Conservation (phyloP, 2,797 vertebrate genomes). For the Sciaenops ocellatus region DNA sequence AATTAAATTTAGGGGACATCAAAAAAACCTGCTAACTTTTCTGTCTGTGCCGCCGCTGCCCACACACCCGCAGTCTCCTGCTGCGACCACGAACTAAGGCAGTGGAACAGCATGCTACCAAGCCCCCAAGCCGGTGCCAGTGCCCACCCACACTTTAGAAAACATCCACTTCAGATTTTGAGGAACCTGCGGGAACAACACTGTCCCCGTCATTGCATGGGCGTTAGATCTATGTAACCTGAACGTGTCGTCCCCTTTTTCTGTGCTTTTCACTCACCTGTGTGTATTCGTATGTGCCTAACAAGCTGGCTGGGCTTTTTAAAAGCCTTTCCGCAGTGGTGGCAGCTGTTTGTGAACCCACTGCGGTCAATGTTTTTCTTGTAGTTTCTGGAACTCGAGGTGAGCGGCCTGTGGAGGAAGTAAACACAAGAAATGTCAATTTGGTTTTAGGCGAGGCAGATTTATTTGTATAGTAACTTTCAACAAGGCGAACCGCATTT, state of each 20-base stretch:
- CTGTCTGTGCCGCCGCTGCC: not conserved
- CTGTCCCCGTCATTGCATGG: not conserved
- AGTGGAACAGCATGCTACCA: not conserved
- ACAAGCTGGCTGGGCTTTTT: slow-evolving; percentile 98
- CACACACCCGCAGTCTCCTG: slow-evolving; percentile 9
- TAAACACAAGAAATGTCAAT: slow-evolving; percentile 1
- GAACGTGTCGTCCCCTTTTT: not conserved
- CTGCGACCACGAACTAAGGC: not conserved
- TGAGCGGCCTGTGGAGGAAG: slow-evolving; percentile 83
- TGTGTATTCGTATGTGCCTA: slow-evolving; percentile 96
- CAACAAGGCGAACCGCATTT: not conserved
- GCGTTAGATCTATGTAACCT: not conserved
- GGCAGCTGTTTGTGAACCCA: slow-evolving; percentile 96
- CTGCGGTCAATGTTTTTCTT: slow-evolving; percentile 97
- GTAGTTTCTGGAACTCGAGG: slow-evolving; percentile 92
- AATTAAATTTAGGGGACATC: not conserved
- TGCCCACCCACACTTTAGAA: slow-evolving; percentile 1
- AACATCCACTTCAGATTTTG: slow-evolving; percentile 3
- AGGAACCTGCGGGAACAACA: not conserved
- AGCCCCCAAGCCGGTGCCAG: not conserved
- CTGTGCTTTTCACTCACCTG: slow-evolving; percentile 85
- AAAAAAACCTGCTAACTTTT: not conserved
- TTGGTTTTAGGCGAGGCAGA: not conserved
- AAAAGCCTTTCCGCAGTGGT: slow-evolving; percentile 97
- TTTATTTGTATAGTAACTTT: not conserved